Evolutionary conservation across 2,888 invertebrate species (phyloP).

Genomic region (Caenorhabditis panamensis): DNA sequence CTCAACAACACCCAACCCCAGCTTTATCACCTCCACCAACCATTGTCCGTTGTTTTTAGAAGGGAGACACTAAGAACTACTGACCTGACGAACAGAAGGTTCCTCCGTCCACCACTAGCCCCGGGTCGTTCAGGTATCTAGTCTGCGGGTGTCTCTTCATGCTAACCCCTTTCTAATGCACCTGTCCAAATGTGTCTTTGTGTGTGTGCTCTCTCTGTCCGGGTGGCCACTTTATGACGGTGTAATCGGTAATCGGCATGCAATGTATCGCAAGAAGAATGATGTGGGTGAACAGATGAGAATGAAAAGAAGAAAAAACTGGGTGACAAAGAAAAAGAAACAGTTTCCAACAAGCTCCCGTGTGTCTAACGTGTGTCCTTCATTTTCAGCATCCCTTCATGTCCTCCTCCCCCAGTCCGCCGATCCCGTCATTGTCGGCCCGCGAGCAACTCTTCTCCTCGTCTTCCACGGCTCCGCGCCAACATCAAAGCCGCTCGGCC

Average conservation of each 20-base stretch:
- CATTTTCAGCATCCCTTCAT: slow-evolving; percentile 59
- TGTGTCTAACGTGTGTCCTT: slow-evolving; percentile 25
- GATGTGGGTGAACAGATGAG: neutral
- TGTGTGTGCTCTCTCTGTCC: slow-evolving; percentile 26
- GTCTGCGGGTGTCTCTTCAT: slow-evolving; percentile 41
- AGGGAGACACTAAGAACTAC: slow-evolving; percentile 59
- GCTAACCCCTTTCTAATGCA: slow-evolving; percentile 15
- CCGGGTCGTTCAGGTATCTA: slow-evolving; percentile 30
- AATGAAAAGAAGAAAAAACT: slow-evolving; percentile 16
- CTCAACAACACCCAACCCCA: neutral
- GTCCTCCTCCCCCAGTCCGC: slow-evolving; percentile 31
- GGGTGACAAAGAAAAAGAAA: too few relatives aligned
- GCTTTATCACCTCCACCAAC: slow-evolving; percentile 25
- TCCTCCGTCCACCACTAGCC: neutral
- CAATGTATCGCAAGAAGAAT: neutral
- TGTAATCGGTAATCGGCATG: slow-evolving; percentile 1
- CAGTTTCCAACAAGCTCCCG: neutral
- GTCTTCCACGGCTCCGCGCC: slow-evolving; percentile 23
- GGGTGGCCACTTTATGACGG: slow-evolving; percentile 4
- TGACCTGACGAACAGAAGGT: too few relatives aligned
- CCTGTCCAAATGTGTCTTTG: slow-evolving; percentile 32
- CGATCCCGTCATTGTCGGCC: slow-evolving; percentile 30
- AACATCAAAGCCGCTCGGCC: slow-evolving; percentile 9
- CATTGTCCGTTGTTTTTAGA: slow-evolving; percentile 47
- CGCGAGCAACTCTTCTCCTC: slow-evolving; percentile 55